Conservation (phyloP, 2,113 vertebrate species). For the Hippotragus niger region DNA sequence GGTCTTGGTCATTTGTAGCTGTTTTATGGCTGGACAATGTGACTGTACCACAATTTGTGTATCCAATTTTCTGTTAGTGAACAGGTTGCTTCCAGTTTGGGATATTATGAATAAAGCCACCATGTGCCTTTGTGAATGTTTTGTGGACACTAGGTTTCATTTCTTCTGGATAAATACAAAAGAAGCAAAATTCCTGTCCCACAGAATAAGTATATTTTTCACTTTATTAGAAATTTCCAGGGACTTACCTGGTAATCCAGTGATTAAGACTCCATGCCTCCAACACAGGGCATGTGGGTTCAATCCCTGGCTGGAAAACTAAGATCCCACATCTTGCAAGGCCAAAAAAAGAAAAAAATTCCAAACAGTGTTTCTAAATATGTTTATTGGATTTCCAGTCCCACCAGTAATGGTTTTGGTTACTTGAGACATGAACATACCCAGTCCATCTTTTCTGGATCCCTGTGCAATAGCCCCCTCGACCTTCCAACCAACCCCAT, state of each 20-base stretch:
- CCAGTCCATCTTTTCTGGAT: no score
- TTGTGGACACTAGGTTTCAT: not conserved
- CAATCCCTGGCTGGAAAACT: not conserved
- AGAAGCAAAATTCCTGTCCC: not conserved
- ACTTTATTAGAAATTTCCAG: not conserved
- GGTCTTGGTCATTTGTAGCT: not conserved
- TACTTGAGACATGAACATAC: not conserved
- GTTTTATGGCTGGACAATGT: not conserved
- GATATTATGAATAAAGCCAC: not conserved
- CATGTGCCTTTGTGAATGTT: not conserved
- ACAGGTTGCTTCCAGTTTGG: not conserved
- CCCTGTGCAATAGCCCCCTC: not conserved
- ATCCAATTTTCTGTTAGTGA: not conserved
- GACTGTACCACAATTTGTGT: not conserved
- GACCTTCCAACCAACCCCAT: no score
- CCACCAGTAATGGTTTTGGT: not conserved
- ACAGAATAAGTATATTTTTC: not conserved
- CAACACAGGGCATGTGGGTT: rapidly evolving
- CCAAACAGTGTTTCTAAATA: not conserved
- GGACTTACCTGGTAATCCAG: not conserved
- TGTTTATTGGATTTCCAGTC: not conserved
- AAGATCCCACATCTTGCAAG: not conserved
- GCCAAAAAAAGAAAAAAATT: not conserved
- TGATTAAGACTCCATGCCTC: not conserved
- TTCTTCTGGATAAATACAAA: not conserved